Base-by-base conservation (phyloP, 1,140 invertebrate species). In the Limonius californicus region DNA sequence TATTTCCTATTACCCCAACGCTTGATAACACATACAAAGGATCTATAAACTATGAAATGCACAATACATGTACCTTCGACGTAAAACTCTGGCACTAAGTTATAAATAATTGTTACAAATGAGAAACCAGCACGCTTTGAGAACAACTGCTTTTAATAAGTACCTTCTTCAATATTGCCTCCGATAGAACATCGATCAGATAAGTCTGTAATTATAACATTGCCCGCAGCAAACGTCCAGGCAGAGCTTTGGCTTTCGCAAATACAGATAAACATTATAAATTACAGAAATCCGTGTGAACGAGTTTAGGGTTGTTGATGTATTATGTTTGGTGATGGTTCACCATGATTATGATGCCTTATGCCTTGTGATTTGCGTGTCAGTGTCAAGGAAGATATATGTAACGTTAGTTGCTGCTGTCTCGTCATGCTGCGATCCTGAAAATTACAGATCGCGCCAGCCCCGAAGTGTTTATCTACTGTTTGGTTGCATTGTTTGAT, bases 71-170 rank as follows among this genome's bases (percentile, higher is more conserved):
- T 50, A 50, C 45, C 45, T 19, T 4, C n/a, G 9, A 27, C 23
- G 3, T 27, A 27, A 2, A 39, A 39, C 35, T 11, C 35, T 27
- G 57, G 19, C 59, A 62, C 67, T 70, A 70, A 70, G 67, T 68
- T 72, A 69, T 68, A 72, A 72, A 72, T 72, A 72, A 72, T 72
- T 72, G 65, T 72, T 70, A 72, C 69, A 69, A 72, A 72, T 72
- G 69, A 68, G 54, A 54, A 64, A 70, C 65, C 58, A 64, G 63
- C 70, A 69, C 67, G 67, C 62, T 62, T 67, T 59, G 59, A 62
- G 55, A 62, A 67, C 67, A 70, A 68, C 66, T 63, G 61, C 62
- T 70, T 70, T 69, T 72, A 72, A 72, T 71, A 71, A 71, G 62
- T 66, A 69, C 69, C 66, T 70, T 68, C 61, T 57, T 62, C 62